Conservation (phyloP, 1,140 invertebrate species). For the Pseudomyrmex cubaensis region DNA sequence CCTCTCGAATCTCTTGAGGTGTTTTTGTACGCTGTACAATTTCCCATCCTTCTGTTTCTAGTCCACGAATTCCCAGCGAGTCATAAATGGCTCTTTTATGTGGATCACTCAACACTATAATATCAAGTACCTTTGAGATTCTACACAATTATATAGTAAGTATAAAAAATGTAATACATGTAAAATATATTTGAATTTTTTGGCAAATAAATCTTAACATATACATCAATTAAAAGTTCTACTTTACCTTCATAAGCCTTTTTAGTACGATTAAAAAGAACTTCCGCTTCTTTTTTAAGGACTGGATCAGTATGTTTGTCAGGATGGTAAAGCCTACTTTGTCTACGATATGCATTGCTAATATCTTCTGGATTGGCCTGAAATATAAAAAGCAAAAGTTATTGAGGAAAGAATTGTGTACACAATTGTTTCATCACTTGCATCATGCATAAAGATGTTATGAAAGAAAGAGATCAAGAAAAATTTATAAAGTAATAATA, state of each 20-base stretch:
- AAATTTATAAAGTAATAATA: neutral
- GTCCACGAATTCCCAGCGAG: constrained; percentile 90
- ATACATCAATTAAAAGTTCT: constrained; percentile 25
- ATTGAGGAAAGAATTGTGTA: neutral
- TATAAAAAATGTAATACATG: neutral
- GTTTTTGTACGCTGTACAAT: constrained; percentile 95
- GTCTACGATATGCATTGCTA: constrained; percentile 94
- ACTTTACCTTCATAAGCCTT: constrained; percentile 95
- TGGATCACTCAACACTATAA: constrained; percentile 90
- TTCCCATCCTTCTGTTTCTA: constrained; percentile 97
- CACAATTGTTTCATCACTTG: neutral
- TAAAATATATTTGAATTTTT: neutral
- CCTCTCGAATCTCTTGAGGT: constrained; percentile 96
- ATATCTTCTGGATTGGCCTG: constrained; percentile 96
- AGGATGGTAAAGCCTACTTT: constrained; percentile 97
- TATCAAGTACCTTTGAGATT: neutral
- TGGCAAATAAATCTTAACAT: neutral
- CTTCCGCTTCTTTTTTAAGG: constrained; percentile 94
- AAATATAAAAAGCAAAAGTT: constrained; percentile 69
- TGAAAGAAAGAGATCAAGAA: neutral
- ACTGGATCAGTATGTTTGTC: constrained; percentile 95
- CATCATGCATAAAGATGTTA: constrained; percentile 1
- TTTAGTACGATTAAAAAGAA: constrained; percentile 96
- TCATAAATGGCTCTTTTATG: constrained; percentile 93
- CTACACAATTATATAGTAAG: neutral